A percentile compares a stretch with the other conserved stretches of the same genome.
Conservation (phyloP, 2,888 invertebrate genomes). For the Cepaea hortensis region DNA sequence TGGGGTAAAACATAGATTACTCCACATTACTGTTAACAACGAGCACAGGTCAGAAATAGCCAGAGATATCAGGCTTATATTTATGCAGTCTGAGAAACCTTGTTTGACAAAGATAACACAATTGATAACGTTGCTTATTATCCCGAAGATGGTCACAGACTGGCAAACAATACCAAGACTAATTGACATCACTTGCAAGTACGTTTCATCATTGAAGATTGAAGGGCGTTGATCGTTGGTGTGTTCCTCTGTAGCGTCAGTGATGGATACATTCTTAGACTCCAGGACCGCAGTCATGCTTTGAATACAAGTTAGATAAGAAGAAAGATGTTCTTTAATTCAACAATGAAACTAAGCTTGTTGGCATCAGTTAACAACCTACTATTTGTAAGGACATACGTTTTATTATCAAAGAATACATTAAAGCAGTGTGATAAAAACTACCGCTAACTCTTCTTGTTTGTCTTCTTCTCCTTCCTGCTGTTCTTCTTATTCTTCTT, state of each 20-base stretch:
- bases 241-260: neutral
- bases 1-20: constrained; percentile 26
- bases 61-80: constrained; percentile 14
- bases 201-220: neutral
- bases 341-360: too few relatives aligned
- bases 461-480: too few relatives aligned
- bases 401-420: too few relatives aligned
- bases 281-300: too few relatives aligned
- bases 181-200: constrained; percentile 14
- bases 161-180: constrained; percentile 25
- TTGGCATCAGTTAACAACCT: too few relatives aligned
- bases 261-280: neutral
- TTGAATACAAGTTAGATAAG: too few relatives aligned
- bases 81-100: constrained; percentile 25
- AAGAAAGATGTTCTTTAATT: too few relatives aligned
- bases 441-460: too few relatives aligned
- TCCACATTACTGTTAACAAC: constrained; percentile 20
- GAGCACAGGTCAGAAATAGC: constrained; percentile 37
- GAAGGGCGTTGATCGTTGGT: neutral
- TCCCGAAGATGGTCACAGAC: neutral
- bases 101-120: constrained; percentile 14
- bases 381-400: too few relatives aligned
- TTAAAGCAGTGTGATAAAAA: too few relatives aligned
- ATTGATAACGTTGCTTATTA: constrained; percentile 16
- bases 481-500: too few relatives aligned